Conservation (phyloP, 2,888 invertebrate species). For the Galerucella nymphaeae region DNA sequence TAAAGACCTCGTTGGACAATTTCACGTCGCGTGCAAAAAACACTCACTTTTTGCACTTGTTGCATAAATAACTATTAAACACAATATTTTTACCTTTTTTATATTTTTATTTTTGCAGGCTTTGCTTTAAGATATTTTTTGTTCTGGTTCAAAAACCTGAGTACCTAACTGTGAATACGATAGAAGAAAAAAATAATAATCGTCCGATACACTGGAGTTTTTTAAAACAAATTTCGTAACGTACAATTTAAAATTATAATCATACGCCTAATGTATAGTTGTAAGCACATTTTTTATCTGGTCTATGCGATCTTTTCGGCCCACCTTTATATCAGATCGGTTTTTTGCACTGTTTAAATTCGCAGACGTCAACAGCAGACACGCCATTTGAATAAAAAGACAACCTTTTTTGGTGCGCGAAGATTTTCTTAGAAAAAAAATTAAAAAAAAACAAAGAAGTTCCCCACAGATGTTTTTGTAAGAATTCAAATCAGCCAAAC, state of each 20-base stretch:
- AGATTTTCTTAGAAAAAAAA: background rate
- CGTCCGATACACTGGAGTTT: background rate
- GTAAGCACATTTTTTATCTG: background rate
- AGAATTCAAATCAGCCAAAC: too few species aligned
- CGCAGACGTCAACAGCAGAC: background rate
- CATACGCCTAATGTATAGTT: background rate
- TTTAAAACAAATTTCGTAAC: background rate
- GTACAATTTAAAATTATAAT: constrained; percentile 2
- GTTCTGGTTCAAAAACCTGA: background rate
- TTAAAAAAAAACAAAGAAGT: background rate
- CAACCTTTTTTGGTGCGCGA: background rate
- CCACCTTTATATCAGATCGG: background rate
- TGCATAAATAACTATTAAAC: too few species aligned
- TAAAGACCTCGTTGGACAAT: too few species aligned
- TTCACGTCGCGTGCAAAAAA: too few species aligned
- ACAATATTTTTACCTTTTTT: too few species aligned
- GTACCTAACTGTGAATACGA: background rate
- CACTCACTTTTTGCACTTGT: too few species aligned
- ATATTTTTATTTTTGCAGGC: too few species aligned
- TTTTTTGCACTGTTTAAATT: background rate
- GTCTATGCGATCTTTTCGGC: background rate
- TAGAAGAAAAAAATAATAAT: background rate
- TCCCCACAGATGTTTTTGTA: background rate
- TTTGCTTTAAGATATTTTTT: background rate
- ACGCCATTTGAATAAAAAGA: background rate